phyloP scores from a whole-genome alignment of 2,113 vertebrate species.

The Cathartes aura region DNA sequence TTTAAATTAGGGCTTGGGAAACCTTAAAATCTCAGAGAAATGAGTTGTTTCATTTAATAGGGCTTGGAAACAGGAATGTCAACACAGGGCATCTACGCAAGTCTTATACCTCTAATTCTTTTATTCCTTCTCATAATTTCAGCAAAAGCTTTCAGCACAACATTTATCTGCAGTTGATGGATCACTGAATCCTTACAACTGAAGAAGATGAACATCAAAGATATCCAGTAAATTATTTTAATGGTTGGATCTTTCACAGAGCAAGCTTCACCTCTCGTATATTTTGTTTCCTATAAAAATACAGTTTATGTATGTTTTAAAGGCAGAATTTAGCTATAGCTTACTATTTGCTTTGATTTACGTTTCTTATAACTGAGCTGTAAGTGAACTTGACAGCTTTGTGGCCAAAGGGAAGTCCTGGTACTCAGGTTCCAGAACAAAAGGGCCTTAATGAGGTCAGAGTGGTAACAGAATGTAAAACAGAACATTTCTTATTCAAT shows the following conservation, averaged over 20 bases:
- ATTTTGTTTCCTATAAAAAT: not conserved
- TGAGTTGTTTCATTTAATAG: conserved; percentile 20
- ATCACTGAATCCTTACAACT: not conserved
- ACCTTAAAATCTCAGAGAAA: conserved; percentile 31
- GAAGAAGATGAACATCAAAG: conserved; percentile 43
- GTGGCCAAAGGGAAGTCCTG: conserved; percentile 21
- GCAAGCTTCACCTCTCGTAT: not conserved
- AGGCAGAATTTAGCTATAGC: not conserved
- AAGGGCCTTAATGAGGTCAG: conserved; percentile 41
- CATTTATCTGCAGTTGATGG: not conserved
- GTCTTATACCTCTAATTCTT: not conserved
- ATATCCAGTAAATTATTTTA: conserved; percentile 26
- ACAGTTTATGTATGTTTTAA: not conserved
- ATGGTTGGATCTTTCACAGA: not conserved
- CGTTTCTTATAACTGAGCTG: not conserved
- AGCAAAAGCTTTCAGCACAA: not conserved
- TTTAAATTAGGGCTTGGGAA: conserved; percentile 31
- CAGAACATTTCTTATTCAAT: not conserved
- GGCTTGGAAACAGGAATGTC: conserved; percentile 20
- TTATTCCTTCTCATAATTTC: conserved; percentile 7
- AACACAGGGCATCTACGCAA: not conserved
- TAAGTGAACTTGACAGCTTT: conserved; percentile 42
- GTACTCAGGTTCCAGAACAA: not conserved
- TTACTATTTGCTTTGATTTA: conserved; percentile 4
- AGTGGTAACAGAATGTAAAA: not conserved